Evolutionary conservation across 1,140 invertebrate genomes (phyloP), one percentile per base, ranked within the genome.

Genomic region (Tyrophagus putrescentiae): DNA sequence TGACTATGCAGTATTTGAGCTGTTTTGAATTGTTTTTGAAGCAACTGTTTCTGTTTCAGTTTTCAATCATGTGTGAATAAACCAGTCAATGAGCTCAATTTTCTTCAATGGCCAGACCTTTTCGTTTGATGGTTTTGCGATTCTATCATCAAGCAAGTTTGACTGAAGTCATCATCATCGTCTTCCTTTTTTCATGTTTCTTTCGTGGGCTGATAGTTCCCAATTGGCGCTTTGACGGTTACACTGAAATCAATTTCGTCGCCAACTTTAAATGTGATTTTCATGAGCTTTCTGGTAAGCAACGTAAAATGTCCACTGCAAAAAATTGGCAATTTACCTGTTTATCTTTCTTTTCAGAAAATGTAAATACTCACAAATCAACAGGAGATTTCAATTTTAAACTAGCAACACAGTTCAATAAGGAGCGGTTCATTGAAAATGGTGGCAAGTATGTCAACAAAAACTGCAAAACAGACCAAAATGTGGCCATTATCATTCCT

Each of bases 401-500:
- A n/a, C n/a, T n/a, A n/a, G n/a, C n/a, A n/a, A n/a, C n/a, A n/a
- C n/a, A n/a, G n/a, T n/a, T n/a, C n/a, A n/a, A n/a, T n/a, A n/a
- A n/a, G n/a, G n/a, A n/a, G n/a, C n/a, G 13, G n/a, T 3, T 21
- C 33, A 62, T 59, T 61, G n/a, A 32, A 25, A 54, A n/a, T 42
- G 90, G 89, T 6, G 87, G 87, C 1, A 76, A 78, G 62, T 88
- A 79, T 78, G 73, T 73, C 48, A 89, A 88, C 1, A 70, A 74
- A 13, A 70, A 81, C 23, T 94, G 90, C 71, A 75, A 77, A 57
- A 75, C 88, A 3, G 71, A 79, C 23, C 83, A 84, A 66, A 81
- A 83, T 69, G 82, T 89, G 6, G 88, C 89, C 16, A 80, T 95
- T 21, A 81, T 95, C 61, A 77, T 96, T 34, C 89, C 89, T 4